Percentiles rank a stretch among this genome's conserved stretches.
phyloP scores from a whole-genome alignment of 2,888 invertebrate genomes.

The Hypolimnas misippus region DNA sequence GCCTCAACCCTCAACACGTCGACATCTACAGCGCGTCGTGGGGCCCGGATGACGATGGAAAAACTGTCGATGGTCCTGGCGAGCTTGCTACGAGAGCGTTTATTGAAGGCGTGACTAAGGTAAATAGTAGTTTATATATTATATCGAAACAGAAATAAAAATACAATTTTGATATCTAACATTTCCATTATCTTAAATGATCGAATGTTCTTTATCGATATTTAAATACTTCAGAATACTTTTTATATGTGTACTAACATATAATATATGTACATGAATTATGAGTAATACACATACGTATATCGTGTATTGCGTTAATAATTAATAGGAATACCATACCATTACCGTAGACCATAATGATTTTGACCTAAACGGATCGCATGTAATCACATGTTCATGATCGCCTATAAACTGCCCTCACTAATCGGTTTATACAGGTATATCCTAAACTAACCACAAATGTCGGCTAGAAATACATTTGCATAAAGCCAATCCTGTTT shows the following conservation, averaged over 20 bases:
- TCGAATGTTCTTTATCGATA: no score
- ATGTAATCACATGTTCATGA: conserved; percentile 9
- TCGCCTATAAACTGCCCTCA: neutral
- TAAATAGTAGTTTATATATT: conserved; percentile 55
- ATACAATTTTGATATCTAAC: no score
- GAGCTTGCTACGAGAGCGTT: conserved; percentile 97
- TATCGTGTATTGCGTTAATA: no score
- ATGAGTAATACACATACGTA: no score
- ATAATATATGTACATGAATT: no score
- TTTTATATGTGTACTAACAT: no score
- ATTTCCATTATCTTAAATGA: no score
- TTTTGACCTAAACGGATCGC: conserved; percentile 3
- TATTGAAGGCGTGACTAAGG: conserved; percentile 96
- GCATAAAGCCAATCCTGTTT: conserved; percentile 39
- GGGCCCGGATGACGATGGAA: conserved; percentile 99
- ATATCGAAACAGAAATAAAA: no score
- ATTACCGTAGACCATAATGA: neutral
- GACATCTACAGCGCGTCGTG: conserved; percentile 99
- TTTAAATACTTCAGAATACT: no score
- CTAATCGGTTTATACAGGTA: conserved; percentile 26
- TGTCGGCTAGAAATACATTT: conserved; percentile 21
- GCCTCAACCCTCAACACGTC: conserved; percentile 97
- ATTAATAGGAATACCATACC: neutral
- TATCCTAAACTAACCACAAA: conserved; percentile 26
- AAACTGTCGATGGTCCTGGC: conserved; percentile 99